These are phyloP conservation scores for Ammodytes dubius DNA, from an alignment of 2,113 vertebrate species.

Conservation along the genomic window DNA sequence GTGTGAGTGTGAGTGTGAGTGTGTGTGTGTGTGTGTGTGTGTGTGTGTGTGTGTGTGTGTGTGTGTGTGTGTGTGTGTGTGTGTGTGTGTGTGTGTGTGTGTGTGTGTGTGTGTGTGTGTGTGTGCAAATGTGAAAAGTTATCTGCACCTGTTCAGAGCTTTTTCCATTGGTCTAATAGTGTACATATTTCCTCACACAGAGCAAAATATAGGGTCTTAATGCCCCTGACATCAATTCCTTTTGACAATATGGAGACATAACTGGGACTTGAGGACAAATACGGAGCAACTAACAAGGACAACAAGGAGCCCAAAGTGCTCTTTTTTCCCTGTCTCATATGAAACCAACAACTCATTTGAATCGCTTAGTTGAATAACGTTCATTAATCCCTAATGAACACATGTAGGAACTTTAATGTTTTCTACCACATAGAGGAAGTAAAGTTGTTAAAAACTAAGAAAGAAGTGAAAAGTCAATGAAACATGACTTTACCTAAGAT, in stretches of 20 bases:
- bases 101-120: conserved; percentile 31
- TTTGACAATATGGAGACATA: conserved; percentile 19
- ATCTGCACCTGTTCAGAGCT: conserved; percentile 49
- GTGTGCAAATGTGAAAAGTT: conserved; percentile 26
- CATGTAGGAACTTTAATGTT: conserved; percentile 13
- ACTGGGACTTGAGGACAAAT: conserved; percentile 17
- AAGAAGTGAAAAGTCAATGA: background rate
- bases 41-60: conserved; percentile 49
- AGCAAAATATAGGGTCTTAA: conserved; percentile 3
- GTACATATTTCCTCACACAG: conserved; percentile 22
- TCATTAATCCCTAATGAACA: conserved; percentile 20
- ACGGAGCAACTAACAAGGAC: conserved; percentile 10
- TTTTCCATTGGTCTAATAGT: conserved; percentile 23
- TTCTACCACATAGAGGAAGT: background rate
- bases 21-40: conserved; percentile 37
- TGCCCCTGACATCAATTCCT: background rate
- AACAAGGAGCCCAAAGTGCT: background rate
- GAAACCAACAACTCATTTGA: conserved; percentile 3
- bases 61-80: conserved; percentile 47
- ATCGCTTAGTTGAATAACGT: background rate
- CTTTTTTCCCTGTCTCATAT: background rate
- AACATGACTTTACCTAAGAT: background rate
- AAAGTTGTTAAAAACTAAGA: background rate
- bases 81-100: conserved; percentile 40
- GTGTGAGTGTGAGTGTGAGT: conserved; percentile 7